Percentiles rank a stretch among this genome's conserved stretches.
Conservation (phyloP, 1,140 invertebrate species). For the Panonychus citri region DNA sequence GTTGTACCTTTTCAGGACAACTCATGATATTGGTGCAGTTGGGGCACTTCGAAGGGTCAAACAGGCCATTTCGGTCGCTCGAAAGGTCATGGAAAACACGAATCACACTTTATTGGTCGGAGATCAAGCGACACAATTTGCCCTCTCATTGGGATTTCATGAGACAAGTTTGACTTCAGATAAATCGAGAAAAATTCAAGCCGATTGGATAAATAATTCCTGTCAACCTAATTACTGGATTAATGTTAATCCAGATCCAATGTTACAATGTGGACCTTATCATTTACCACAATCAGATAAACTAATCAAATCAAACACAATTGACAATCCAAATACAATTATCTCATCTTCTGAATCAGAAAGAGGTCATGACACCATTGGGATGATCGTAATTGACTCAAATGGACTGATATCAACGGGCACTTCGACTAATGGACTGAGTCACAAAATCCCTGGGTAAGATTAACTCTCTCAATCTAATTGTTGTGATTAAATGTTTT, state of each 20-base stretch:
- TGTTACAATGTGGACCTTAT: conserved; percentile 68
- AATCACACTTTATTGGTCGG: conserved; percentile 74
- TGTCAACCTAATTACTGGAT: conserved; percentile 96
- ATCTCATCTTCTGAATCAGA: no score
- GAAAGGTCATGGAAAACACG: conserved; percentile 70
- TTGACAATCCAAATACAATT: not conserved
- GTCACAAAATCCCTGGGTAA: conserved; percentile 76
- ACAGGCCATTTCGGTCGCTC: conserved; percentile 67
- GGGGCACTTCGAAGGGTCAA: conserved; percentile 60
- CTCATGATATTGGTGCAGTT: conserved; percentile 77
- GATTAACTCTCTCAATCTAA: not conserved
- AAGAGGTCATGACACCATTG: conserved; percentile 98
- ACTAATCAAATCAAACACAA: conserved; percentile 4
- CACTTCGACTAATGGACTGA: conserved; percentile 86
- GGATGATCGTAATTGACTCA: conserved; percentile 69
- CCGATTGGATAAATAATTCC: conserved; percentile 45
- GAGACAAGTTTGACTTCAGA: conserved; percentile 49
- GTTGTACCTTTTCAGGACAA: conserved; percentile 40
- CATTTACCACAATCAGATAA: not conserved
- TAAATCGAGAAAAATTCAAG: conserved; percentile 41
- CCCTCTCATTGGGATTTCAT: conserved; percentile 63
- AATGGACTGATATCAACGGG: conserved; percentile 58
- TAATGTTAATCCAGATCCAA: conserved; percentile 70
- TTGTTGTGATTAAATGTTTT: not conserved
- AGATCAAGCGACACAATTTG: conserved; percentile 66